Conservation (phyloP, 1,140 invertebrate genomes). For the Drosophila pandora region DNA sequence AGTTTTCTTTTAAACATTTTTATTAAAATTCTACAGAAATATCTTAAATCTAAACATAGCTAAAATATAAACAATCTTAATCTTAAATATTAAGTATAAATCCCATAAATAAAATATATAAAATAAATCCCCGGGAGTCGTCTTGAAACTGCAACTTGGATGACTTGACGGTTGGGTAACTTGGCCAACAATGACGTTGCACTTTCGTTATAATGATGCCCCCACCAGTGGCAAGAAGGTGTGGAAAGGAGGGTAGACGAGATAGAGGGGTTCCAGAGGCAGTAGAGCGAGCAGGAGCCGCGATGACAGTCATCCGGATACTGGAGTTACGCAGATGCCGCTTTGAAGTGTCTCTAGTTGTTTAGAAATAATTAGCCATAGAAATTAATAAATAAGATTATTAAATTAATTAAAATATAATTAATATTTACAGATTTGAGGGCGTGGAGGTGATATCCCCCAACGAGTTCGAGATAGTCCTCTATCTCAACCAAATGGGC, state of each 20-base stretch:
- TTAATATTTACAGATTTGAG: constrained; percentile 87
- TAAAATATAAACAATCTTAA: no score
- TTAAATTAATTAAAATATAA: not conserved
- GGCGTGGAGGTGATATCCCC: constrained; percentile 95
- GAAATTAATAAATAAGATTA: not conserved
- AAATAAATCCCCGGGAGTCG: no score
- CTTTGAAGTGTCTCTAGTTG: not conserved
- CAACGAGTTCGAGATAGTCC: constrained; percentile 96
- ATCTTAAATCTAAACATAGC: no score
- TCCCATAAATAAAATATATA: no score
- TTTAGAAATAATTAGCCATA: not conserved
- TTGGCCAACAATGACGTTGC: constrained; percentile 54
- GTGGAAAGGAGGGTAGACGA: not conserved
- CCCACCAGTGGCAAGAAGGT: not conserved
- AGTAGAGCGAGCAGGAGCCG: constrained; percentile 3
- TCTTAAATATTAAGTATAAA: no score
- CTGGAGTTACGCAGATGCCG: constrained; percentile 50
- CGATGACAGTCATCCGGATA: constrained; percentile 47
- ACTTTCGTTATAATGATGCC: constrained; percentile 40
- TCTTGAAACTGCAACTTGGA: constrained; percentile 19
- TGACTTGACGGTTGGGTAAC: constrained; percentile 50
- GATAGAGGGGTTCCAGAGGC: no score
- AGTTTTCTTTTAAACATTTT: no score
- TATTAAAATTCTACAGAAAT: no score
- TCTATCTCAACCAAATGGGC: constrained; percentile 99